Base-by-base conservation (phyloP, 2,797 vertebrate species). In the Rousettus madagascariensis region DNA sequence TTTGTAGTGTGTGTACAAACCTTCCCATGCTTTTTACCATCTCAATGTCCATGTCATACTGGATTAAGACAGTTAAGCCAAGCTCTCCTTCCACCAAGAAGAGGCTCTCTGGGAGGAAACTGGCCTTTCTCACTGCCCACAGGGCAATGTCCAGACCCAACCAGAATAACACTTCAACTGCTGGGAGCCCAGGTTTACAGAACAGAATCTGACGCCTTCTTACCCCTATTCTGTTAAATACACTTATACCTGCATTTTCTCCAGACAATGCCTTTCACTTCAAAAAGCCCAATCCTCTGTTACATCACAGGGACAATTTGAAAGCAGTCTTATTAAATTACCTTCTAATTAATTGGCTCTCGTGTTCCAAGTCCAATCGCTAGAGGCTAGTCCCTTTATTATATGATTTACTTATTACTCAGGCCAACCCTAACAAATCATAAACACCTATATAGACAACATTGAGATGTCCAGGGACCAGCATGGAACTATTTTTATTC, bases 281-380 rank as follows among this genome's bases (percentile, higher is more conserved):
- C 59, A 43, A 24, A 95, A 96, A 85, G 53, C 71, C 82, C 43
- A 49, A 68, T 91, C 51, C 49, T 88, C 84, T 61, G n/a, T 46
- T 61, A 57, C 13, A 85, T 83, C 75, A 69, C 11, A 24, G 78
- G 95, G 43, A 4, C 11, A 68, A 51, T 90, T 95, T 96, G 72
- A 92, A 97, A 94, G 41, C 74, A 91, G 36, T 26, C 74, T 82
- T 7, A 86, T 88, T 94, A 97, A 95, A 55, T 96, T 91, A 57
- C 75, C 86, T 96, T 86, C 66, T 97, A 97, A 97, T 97, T 96
- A 97, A 86, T 87, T 96, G 86, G 61, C 93, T 97, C 78, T 59
- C 22, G 9, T 28, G 51, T 69, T 97, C 94, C 94, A 97, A 97
- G 90, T 43, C 86, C 97, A 86, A 97, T 94, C 41, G 75, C 85